phyloP scores from a whole-genome alignment of 2,888 invertebrate species.

The Aspidiotus rigidus region DNA sequence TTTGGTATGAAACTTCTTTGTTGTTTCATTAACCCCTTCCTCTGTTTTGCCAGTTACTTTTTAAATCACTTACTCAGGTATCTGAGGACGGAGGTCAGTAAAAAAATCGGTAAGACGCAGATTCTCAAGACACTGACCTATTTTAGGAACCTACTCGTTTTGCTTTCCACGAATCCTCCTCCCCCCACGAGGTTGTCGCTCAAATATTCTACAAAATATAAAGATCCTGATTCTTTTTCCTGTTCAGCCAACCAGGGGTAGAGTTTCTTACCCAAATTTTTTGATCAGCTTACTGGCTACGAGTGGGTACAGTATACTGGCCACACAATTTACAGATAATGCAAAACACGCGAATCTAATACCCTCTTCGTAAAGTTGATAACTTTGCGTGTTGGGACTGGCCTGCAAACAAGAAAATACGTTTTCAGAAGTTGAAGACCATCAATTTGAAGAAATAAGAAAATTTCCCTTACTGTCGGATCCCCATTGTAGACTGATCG shows the following conservation, averaged over 20 bases:
- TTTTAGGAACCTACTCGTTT: too few relatives aligned
- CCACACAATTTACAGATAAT: conserved; percentile 89
- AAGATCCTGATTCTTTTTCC: background rate
- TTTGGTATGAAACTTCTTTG: too few relatives aligned
- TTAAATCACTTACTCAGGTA: too few relatives aligned
- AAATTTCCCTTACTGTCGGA: conserved; percentile 54
- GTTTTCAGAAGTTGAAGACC: background rate
- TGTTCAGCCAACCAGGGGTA: background rate
- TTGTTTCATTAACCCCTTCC: too few relatives aligned
- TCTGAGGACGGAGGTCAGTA: too few relatives aligned
- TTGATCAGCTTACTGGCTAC: conserved; percentile 77
- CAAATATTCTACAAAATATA: too few relatives aligned
- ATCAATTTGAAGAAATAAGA: background rate
- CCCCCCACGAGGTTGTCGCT: too few relatives aligned
- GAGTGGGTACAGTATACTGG: conserved; percentile 85
- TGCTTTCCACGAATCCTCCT: too few relatives aligned
- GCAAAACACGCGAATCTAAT: conserved; percentile 94
- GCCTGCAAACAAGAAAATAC: conserved; percentile 43
- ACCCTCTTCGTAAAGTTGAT: conserved; percentile 74
- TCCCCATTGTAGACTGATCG: conserved; percentile 81
- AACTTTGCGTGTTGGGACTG: conserved; percentile 54
- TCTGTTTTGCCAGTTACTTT: too few relatives aligned
- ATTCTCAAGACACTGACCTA: too few relatives aligned
- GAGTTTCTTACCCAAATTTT: conserved; percentile 46
- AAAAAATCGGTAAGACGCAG: too few relatives aligned